These are phyloP conservation scores for Falco rusticolus DNA, from an alignment of 2,797 vertebrate genomes.

Conservation along the genomic window DNA sequence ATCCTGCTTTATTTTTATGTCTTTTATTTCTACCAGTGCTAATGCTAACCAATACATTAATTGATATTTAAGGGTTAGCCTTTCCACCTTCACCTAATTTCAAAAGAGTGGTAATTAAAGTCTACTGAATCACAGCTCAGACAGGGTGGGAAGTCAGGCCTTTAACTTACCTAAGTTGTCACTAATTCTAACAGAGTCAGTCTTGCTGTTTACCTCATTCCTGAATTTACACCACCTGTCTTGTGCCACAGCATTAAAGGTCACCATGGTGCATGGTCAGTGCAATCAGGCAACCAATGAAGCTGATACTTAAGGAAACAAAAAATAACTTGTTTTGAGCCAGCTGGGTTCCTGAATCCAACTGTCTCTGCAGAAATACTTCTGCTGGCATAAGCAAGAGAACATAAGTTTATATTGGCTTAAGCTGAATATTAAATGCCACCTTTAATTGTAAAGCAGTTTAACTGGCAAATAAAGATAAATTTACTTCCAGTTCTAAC, in stretches of 20 bases:
- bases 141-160: not conserved
- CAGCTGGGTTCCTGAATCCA: not conserved
- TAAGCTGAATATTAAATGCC: not conserved
- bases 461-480: not conserved
- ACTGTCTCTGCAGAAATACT: not conserved
- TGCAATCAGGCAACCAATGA: not conserved
- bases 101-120: not conserved
- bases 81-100: not conserved
- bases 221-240: not conserved
- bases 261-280: not conserved
- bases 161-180: not conserved
- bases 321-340: not conserved
- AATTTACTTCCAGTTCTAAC: conserved; percentile 17
- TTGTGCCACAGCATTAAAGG: not conserved
- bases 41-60: not conserved
- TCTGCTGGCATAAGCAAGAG: not conserved
- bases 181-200: not conserved
- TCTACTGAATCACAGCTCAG: not conserved
- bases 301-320: not conserved
- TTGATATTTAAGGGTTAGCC: not conserved
- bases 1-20: not conserved
- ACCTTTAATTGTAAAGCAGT: not conserved
- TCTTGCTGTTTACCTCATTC: not conserved
- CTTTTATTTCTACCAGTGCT: not conserved
- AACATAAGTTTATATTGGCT: not conserved